Conservation (phyloP, 2,888 invertebrate genomes). For the Nemotelus nigrinus region DNA sequence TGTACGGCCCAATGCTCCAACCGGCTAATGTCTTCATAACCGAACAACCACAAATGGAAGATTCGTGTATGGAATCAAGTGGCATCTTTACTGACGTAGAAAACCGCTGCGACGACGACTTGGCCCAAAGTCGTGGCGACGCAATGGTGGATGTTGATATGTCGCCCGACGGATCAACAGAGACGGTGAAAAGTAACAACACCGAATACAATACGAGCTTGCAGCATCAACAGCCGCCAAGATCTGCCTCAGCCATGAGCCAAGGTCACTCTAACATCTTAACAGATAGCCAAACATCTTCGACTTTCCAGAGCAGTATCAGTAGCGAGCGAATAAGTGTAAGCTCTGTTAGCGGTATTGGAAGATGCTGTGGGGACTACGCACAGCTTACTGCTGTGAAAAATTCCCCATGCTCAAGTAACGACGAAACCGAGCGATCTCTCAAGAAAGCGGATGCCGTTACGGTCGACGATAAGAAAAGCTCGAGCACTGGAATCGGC, state of each 20-base stretch:
- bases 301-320: slow-evolving; percentile 58
- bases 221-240: slow-evolving; percentile 47
- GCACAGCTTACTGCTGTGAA: slow-evolving; percentile 26
- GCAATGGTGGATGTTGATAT: slow-evolving; percentile 64
- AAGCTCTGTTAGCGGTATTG: slow-evolving; percentile 42
- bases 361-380: slow-evolving; percentile 17
- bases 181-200: slow-evolving; percentile 67
- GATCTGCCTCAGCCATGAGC: slow-evolving; percentile 54
- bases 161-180: slow-evolving; percentile 73
- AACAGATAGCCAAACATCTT: slow-evolving; percentile 58
- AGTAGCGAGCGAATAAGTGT: slow-evolving; percentile 57
- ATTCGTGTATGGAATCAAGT: slow-evolving; percentile 87
- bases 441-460: slow-evolving; percentile 29
- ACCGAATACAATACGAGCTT: slow-evolving; percentile 57
- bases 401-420: slow-evolving; percentile 35
- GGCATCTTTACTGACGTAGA: slow-evolving; percentile 90
- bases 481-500: background rate
- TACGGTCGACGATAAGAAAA: slow-evolving; percentile 44
- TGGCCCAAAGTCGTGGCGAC: slow-evolving; percentile 62
- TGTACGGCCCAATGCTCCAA: slow-evolving; percentile 74
- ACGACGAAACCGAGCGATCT: background rate
- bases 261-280: slow-evolving; percentile 56
- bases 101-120: slow-evolving; percentile 73
- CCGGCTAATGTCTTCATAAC: slow-evolving; percentile 67
- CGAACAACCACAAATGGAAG: slow-evolving; percentile 70